These are phyloP conservation scores for Rhinopomastus cyanomelas DNA, from an alignment of 2,113 vertebrate species.

Conservation along the genomic window DNA sequence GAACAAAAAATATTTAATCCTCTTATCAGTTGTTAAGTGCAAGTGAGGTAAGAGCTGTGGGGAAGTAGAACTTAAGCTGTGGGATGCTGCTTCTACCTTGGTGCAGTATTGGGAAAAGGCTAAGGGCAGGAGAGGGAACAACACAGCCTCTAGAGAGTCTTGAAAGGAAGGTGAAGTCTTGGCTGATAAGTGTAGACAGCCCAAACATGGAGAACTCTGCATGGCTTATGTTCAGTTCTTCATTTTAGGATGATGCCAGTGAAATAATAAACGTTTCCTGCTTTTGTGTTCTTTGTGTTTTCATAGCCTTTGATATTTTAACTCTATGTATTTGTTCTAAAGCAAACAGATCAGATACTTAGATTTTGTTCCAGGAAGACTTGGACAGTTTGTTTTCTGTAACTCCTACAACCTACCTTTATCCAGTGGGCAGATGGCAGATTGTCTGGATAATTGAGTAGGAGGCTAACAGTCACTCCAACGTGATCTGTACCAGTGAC, in stretches of 20 bases:
- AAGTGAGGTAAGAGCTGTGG: neutral
- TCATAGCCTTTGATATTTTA: conserved; percentile 42
- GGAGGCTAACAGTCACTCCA: neutral
- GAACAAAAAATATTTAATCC: neutral
- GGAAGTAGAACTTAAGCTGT: neutral
- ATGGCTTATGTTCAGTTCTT: neutral
- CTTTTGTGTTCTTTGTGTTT: conserved; percentile 56
- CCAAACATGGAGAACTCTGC: neutral
- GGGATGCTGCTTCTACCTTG: neutral
- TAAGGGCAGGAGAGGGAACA: neutral
- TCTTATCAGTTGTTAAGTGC: neutral
- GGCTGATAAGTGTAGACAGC: neutral
- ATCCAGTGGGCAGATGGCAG: neutral
- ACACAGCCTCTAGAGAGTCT: neutral
- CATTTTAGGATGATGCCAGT: conserved; percentile 1
- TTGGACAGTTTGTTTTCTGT: neutral
- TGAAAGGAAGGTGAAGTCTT: neutral
- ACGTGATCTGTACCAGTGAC: neutral
- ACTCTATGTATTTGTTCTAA: neutral
- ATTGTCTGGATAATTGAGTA: neutral
- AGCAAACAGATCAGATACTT: neutral
- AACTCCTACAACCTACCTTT: neutral
- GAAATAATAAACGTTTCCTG: conserved; percentile 33
- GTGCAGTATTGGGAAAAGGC: neutral
- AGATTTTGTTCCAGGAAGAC: conserved; percentile 18